Percentiles rank a stretch among this genome's conserved stretches.
Evolutionary conservation across 2,797 vertebrate species (phyloP).

Genomic region (Myiotriccus ornatus): DNA sequence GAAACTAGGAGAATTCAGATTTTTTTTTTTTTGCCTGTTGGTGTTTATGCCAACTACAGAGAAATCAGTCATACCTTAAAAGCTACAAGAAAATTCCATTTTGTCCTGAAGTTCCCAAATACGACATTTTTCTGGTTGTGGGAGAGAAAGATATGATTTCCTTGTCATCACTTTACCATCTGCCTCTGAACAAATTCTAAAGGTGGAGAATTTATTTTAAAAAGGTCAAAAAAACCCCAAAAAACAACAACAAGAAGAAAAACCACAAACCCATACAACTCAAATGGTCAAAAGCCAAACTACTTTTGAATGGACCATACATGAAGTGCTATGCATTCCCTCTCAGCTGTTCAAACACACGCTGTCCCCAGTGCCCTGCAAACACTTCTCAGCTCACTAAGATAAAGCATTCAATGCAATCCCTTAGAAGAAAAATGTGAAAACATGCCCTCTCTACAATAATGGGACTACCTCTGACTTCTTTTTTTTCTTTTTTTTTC

Average conservation of each 20-base stretch:
- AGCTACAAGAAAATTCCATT: not conserved
- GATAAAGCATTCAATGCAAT: not conserved
- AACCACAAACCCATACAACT: fast-evolving
- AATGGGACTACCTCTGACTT: not conserved
- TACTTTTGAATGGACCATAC: not conserved
- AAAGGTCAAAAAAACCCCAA: not conserved
- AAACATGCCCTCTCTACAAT: not conserved
- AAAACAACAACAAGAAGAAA: not conserved
- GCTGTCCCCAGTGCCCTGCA: fast-evolving
- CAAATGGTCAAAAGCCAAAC: not conserved
- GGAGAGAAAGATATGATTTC: not conserved
- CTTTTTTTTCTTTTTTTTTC: not conserved
- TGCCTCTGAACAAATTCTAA: not conserved
- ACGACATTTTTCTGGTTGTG: not conserved
- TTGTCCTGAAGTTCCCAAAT: not conserved
- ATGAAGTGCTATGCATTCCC: not conserved
- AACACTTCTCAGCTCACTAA: not conserved
- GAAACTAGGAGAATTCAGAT: not conserved
- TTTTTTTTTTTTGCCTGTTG: not conserved
- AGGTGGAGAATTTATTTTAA: not conserved
- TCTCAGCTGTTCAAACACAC: fast-evolving
- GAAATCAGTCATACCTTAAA: not conserved
- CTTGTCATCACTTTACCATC: not conserved
- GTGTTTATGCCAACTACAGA: not conserved
- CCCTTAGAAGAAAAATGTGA: not conserved